Percentiles rank a stretch among this genome's conserved stretches.
phyloP scores from a whole-genome alignment of 2,888 invertebrate species.

The Mongoloraphidia duomilia region DNA sequence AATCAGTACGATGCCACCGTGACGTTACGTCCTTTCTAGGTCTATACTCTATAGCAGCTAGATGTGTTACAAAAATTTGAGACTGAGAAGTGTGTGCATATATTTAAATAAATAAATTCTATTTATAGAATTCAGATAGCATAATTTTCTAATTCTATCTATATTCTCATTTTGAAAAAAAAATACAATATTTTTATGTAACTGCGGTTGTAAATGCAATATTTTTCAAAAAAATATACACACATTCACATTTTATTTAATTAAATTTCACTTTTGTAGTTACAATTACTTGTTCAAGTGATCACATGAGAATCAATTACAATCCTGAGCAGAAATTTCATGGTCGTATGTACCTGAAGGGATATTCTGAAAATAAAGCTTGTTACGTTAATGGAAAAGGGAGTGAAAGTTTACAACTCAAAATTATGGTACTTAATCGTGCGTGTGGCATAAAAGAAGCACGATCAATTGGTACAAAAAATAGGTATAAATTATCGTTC shows the following conservation, averaged over 20 bases:
- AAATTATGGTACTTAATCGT: constrained; percentile 39
- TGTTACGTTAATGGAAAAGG: constrained; percentile 49
- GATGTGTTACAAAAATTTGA: no score
- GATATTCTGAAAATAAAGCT: constrained; percentile 46
- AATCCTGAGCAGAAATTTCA: constrained; percentile 43
- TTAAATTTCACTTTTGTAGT: constrained; percentile 37
- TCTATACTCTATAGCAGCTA: no score
- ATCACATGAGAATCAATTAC: constrained; percentile 52
- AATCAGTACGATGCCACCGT: no score
- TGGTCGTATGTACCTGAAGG: constrained; percentile 69
- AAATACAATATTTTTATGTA: no score
- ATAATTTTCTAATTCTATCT: no score
- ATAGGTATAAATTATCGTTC: constrained; percentile 29
- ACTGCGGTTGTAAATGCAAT: no score
- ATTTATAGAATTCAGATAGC: no score
- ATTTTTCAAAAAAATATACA: constrained; percentile 1
- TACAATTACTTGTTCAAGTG: constrained; percentile 59
- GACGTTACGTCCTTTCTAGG: no score
- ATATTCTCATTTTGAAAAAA: no score
- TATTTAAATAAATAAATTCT: no score
- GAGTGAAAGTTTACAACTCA: constrained; percentile 34
- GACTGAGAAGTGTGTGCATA: no score
- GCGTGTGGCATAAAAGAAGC: constrained; percentile 45
- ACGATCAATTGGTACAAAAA: constrained; percentile 32
- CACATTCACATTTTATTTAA: constrained; percentile 3